Evolutionary conservation across 2,113 vertebrate genomes (phyloP), one percentile per base, ranked within the genome.

Genomic region (Empidonax traillii): DNA sequence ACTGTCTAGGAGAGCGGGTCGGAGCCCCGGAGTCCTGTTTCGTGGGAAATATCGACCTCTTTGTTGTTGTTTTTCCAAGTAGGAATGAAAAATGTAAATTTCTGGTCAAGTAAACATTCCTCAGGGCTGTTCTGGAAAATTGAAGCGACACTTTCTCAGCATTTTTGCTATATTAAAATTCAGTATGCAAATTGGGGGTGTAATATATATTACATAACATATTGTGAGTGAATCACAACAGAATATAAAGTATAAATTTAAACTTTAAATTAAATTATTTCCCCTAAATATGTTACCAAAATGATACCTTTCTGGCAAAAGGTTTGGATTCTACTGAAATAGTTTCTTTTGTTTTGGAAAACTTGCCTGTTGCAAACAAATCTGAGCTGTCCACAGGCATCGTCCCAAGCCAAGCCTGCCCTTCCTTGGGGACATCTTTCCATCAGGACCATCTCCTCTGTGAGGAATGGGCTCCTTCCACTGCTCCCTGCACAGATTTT

Each of bases 71-170:
- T 97, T 30, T 96, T 96, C 87, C 87, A 88, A 94, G 90, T 43
- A 80, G 82, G 95, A 97, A 94, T 63, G 94, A 96, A 96, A 95
- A 96, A 96, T 97, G 93, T 94, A 95, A 96, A 96, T 96, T 96
- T 95, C 79, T 96, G 90, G 93, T 95, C 92, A 94, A 95, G 90
- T 85, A 95, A 96, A 93, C 87, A 96, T 95, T 97, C 94, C 83
- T 96, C 82, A 61, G 79, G 68, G 79, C 92, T 88, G 72, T 78
- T 96, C 93, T 94, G 94, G 95, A 96, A 96, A 97, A 95, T 52
- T 92, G 93, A 95, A 96, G 61, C 25, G 88, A 96, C 95, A 96
- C 85, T 97, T 94, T 92, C 85, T 96, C 93, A 96, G 87, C 82
- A 77, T 88, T 94, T 95, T 90, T 94, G 43, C 85, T 80, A 66